A percentile compares a stretch with the other conserved stretches of the same genome.
phyloP scores from a whole-genome alignment of 2,797 vertebrate species.

The Oreonectes daqikongensis region DNA sequence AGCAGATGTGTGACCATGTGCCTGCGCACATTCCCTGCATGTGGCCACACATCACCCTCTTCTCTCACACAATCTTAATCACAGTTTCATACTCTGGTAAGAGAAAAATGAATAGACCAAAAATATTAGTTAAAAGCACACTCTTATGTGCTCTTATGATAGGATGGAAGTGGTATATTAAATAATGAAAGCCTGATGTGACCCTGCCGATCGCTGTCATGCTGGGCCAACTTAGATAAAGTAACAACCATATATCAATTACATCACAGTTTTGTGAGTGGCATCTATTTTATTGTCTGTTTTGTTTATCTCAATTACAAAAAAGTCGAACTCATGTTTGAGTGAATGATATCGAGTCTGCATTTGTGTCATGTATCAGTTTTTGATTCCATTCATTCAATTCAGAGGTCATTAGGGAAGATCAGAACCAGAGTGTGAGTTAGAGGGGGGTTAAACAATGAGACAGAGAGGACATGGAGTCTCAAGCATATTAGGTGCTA shows the following conservation, averaged over 20 bases:
- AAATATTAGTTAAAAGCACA: neutral
- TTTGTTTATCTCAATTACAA: neutral
- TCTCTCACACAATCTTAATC: neutral
- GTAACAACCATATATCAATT: neutral
- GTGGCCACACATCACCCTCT: constrained; percentile 12
- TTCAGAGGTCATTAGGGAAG: constrained; percentile 30
- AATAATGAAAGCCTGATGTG: neutral
- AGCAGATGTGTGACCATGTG: constrained; percentile 70
- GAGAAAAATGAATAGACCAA: neutral
- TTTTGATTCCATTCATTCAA: constrained; percentile 31
- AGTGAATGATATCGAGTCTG: neutral
- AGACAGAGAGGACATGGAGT: constrained; percentile 50
- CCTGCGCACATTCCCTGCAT: constrained; percentile 38
- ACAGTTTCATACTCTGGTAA: neutral
- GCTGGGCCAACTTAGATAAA: neutral
- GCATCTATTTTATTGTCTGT: neutral
- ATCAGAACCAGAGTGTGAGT: constrained; percentile 26
- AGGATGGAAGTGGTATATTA: neutral
- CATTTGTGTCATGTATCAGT: constrained; percentile 9
- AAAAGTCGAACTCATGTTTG: neutral
- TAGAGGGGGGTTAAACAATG: constrained; percentile 24
- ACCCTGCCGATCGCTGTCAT: neutral
- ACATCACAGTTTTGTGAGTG: neutral
- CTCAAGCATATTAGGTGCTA: constrained; percentile 55
- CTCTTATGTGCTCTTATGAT: neutral